These are phyloP conservation scores for Ephestia elutella DNA, from an alignment of 1,140 invertebrate genomes.

Conservation along the genomic window DNA sequence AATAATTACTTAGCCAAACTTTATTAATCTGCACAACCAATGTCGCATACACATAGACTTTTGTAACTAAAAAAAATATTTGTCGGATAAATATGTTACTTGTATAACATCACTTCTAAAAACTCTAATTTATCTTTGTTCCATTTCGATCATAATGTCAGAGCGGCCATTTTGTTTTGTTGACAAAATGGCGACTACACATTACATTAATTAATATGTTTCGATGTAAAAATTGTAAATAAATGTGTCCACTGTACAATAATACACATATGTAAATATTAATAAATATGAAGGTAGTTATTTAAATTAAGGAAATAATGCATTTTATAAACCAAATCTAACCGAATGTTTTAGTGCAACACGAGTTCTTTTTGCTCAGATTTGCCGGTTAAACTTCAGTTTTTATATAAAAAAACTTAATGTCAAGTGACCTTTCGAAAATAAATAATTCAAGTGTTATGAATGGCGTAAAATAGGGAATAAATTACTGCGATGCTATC, in stretches of 20 bases:
- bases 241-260: conserved; percentile 9
- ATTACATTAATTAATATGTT: background rate
- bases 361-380: background rate
- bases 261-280: conserved; percentile 23
- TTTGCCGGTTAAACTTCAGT: background rate
- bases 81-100: too few species aligned
- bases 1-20: too few species aligned
- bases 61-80: too few species aligned
- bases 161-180: background rate
- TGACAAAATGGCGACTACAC: background rate
- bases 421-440: too few species aligned
- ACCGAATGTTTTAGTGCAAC: conserved; percentile 13
- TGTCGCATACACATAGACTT: too few species aligned
- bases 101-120: background rate
- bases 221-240: conserved; percentile 2
- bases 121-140: background rate
- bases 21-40: too few species aligned
- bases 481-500: too few species aligned
- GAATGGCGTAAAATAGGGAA: too few species aligned
- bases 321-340: conserved; percentile 32
- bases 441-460: too few species aligned
- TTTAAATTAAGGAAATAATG: conserved; percentile 22
- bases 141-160: background rate
- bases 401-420: too few species aligned
- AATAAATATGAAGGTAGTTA: conserved; percentile 17